Evolutionary conservation across 2,113 vertebrate species (phyloP).

Genomic region (Malurus alboscapulatus): DNA sequence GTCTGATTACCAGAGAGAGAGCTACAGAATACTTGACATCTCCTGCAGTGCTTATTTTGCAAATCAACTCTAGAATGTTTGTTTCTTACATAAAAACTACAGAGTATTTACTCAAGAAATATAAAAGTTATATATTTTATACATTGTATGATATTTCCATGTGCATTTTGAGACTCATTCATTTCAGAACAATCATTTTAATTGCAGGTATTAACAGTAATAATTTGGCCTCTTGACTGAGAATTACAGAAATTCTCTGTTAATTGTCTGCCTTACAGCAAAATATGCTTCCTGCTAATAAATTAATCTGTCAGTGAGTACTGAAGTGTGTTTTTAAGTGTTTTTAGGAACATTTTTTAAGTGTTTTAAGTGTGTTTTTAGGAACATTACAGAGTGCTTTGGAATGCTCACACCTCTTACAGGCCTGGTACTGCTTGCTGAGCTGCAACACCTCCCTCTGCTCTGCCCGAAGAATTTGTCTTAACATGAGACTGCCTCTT

Average conservation of each 20-base stretch:
- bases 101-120: neutral
- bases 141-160: neutral
- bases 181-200: neutral
- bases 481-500: neutral
- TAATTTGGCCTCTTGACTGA: neutral
- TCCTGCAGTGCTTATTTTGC: neutral
- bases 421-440: fast-evolving
- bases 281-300: slow-evolving; percentile 51
- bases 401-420: neutral
- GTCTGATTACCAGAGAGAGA: neutral
- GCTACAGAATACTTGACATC: neutral
- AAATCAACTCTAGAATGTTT: neutral
- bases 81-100: neutral
- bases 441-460: neutral
- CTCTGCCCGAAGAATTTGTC: neutral
- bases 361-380: neutral
- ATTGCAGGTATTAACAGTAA: neutral
- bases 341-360: neutral
- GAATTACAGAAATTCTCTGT: slow-evolving; percentile 5
- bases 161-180: neutral
- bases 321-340: slow-evolving; percentile 1
- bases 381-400: neutral
- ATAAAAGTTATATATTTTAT: slow-evolving; percentile 24
- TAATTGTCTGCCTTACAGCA: slow-evolving; percentile 28
- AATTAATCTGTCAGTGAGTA: neutral